Percentiles rank a stretch among this genome's conserved stretches.
These are phyloP conservation scores for Rhea americana DNA, from an alignment of 2,113 vertebrate genomes.

Conservation along the genomic window DNA sequence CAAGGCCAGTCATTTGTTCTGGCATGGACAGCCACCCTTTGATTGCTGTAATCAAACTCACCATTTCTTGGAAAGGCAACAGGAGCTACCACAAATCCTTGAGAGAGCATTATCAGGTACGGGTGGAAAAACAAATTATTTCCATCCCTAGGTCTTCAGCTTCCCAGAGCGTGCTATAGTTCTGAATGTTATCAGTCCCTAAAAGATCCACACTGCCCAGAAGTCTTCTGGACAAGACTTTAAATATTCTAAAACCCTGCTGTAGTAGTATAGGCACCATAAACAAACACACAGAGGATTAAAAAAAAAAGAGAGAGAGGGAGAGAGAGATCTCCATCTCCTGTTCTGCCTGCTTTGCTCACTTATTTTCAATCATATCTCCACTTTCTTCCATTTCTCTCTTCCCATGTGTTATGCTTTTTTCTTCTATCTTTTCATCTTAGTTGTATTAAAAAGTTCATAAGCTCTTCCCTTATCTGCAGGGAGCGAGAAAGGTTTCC, in stretches of 20 bases:
- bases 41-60: not conserved
- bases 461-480: not conserved
- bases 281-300: not conserved
- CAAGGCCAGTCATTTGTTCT: fast-evolving
- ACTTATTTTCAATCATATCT: not conserved
- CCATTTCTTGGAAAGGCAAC: not conserved
- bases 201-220: not conserved
- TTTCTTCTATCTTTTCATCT: not conserved
- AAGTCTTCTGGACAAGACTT: not conserved
- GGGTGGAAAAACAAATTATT: not conserved
- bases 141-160: not conserved
- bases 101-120: not conserved
- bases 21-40: not conserved
- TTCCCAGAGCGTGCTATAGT: not conserved
- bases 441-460: not conserved
- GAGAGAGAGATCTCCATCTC: not conserved
- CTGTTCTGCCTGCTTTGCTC: not conserved
- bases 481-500: not conserved
- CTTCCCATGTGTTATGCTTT: not conserved
- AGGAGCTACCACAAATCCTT: not conserved
- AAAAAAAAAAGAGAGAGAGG: too few relatives aligned
- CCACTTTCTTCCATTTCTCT: not conserved
- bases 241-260: not conserved
- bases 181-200: not conserved
- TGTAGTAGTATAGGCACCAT: not conserved